Evolutionary conservation across 2,888 invertebrate genomes (phyloP).

Genomic region (Lasioglossum oenotherae): DNA sequence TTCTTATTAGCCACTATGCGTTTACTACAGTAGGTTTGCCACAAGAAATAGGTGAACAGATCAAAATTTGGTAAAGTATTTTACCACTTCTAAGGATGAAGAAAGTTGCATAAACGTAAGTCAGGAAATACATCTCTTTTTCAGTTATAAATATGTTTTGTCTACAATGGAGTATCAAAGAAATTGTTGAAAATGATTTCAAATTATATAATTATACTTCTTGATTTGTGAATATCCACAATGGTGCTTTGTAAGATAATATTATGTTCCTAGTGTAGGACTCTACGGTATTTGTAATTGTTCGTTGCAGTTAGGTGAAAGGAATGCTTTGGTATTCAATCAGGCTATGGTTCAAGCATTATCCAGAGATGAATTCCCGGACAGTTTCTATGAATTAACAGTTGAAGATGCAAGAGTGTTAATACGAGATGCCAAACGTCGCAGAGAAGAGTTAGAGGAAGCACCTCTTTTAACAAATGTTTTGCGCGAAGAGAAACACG

Average conservation of each 20-base stretch:
- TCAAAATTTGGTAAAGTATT: not conserved
- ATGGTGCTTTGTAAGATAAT: not conserved
- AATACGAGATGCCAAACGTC: constrained; percentile 90
- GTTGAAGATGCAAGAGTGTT: constrained; percentile 92
- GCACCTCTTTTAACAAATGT: constrained; percentile 90
- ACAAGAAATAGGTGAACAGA: not conserved
- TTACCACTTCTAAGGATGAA: not conserved
- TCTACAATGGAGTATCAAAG: not conserved
- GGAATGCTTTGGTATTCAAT: constrained; percentile 91
- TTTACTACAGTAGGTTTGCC: not conserved
- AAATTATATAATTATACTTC: not conserved
- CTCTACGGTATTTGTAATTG: constrained; percentile 18
- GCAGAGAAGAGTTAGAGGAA: constrained; percentile 88
- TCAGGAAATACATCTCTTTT: not conserved
- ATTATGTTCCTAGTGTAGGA: not conserved
- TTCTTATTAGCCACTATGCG: not conserved
- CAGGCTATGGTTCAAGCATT: constrained; percentile 86
- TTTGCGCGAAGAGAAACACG: constrained; percentile 87
- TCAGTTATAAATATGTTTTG: not conserved
- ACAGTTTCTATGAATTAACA: constrained; percentile 95
- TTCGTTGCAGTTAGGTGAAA: constrained; percentile 88
- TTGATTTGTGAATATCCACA: not conserved
- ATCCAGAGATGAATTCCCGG: constrained; percentile 90
- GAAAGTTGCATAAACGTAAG: not conserved
- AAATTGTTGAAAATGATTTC: not conserved